phyloP scores from a whole-genome alignment of 2,888 invertebrate species.

The Capitulum mitella region DNA sequence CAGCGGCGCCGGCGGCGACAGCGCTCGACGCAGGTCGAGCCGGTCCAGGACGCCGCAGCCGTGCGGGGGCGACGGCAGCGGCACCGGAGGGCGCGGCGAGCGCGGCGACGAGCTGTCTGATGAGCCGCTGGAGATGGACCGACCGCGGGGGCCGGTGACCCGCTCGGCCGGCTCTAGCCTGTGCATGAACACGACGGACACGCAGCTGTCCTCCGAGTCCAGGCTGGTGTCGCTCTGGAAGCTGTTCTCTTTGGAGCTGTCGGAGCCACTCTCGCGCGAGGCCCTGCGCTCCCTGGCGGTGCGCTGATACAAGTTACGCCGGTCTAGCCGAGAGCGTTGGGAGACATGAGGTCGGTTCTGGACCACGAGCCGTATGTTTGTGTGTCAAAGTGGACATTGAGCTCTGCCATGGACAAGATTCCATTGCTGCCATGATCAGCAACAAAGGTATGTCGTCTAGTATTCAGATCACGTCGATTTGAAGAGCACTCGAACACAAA shows the following conservation, averaged over 20 bases:
- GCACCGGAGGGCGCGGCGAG: slow-evolving; percentile 37
- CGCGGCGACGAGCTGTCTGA: slow-evolving; percentile 40
- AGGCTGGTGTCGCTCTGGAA: slow-evolving; percentile 89
- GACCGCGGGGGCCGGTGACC: slow-evolving; percentile 33
- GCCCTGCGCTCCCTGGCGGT: slow-evolving; percentile 57
- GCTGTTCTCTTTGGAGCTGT: slow-evolving; percentile 54
- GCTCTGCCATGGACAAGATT: no score
- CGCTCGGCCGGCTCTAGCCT: slow-evolving; percentile 56
- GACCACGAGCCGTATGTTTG: no score
- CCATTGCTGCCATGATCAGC: no score
- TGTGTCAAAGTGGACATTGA: no score
- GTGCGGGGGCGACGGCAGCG: not conserved
- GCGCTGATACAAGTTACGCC: slow-evolving; percentile 35
- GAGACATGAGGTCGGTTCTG: not conserved
- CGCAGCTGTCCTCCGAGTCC: slow-evolving; percentile 88
- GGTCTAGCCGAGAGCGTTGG: slow-evolving; percentile 29
- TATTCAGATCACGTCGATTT: no score
- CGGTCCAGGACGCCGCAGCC: not conserved
- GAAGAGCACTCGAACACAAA: no score
- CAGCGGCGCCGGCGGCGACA: not conserved
- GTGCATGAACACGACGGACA: slow-evolving; percentile 84
- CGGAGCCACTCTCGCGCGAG: slow-evolving; percentile 77
- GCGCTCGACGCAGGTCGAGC: not conserved
- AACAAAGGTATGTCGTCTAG: no score
- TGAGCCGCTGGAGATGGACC: slow-evolving; percentile 36